Percentiles rank a stretch among this genome's conserved stretches.
Evolutionary conservation across 2,797 vertebrate genomes (phyloP).

Genomic region (Alca torda): DNA sequence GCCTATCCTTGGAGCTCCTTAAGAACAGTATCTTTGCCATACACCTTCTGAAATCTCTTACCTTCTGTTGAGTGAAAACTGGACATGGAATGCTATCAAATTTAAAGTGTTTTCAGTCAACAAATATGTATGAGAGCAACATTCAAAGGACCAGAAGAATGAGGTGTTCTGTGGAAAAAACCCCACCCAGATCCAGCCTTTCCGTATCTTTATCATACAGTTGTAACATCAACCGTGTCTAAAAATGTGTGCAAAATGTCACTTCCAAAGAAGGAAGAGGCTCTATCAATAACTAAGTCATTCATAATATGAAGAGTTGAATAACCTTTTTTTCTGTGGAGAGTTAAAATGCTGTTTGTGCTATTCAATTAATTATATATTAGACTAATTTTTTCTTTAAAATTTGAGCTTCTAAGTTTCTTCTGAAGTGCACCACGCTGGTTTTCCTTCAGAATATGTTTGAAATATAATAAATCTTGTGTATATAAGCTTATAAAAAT

Average conservation of each 20-base stretch:
- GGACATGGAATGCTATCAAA: neutral
- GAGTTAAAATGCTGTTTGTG: neutral
- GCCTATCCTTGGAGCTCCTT: neutral
- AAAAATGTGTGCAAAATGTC: neutral
- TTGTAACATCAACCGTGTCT: neutral
- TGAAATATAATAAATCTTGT: neutral
- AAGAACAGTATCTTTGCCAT: neutral
- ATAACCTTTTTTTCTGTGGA: neutral
- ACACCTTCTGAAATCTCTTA: neutral
- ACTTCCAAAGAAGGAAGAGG: neutral
- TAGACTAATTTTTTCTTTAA: neutral
- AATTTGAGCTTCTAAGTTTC: neutral
- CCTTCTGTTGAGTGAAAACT: neutral
- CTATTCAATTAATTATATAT: neutral
- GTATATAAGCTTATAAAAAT: slow-evolving; percentile 17
- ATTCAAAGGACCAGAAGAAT: neutral
- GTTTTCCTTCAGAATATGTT: neutral
- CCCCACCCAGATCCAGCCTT: neutral
- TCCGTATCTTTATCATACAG: neutral
- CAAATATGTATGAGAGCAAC: neutral
- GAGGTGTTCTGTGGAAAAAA: neutral
- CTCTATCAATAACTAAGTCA: neutral
- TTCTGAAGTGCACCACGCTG: neutral
- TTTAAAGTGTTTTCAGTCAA: neutral
- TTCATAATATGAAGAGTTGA: neutral